Conservation (phyloP, 1,140 invertebrate species). For the Ruditapes philippinarum region DNA sequence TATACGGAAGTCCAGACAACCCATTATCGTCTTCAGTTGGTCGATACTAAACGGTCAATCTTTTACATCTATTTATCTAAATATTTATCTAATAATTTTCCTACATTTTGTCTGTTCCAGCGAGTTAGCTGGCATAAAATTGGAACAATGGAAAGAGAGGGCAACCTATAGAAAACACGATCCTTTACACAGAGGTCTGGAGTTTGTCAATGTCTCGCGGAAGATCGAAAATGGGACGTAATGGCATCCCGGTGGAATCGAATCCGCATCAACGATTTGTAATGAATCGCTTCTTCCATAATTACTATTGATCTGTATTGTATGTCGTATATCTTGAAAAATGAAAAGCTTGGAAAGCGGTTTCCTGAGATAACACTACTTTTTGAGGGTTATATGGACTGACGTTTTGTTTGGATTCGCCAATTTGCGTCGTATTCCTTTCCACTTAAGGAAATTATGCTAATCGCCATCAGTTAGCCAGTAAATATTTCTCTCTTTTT, state of each 20-base stretch:
- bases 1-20: not conserved
- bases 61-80: conserved; percentile 73
- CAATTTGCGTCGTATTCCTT: conserved; percentile 48
- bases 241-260: conserved; percentile 50
- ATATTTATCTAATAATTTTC: conserved; percentile 76
- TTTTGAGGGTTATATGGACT: not conserved
- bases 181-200: conserved; percentile 69
- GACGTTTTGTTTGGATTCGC: conserved; percentile 38
- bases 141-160: conserved; percentile 77
- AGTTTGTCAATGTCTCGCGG: conserved; percentile 68
- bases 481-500: too few species aligned
- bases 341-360: conserved; percentile 43
- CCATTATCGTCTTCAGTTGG: not conserved
- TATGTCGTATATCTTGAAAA: conserved; percentile 53
- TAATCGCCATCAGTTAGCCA: not conserved
- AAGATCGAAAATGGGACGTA: conserved; percentile 63
- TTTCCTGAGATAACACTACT: conserved; percentile 26
- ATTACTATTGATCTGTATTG: conserved; percentile 58
- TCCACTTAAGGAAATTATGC: conserved; percentile 19
- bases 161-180: conserved; percentile 74
- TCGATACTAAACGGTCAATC: conserved; percentile 67
- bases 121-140: conserved; percentile 74
- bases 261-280: conserved; percentile 65
- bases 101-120: conserved; percentile 72
- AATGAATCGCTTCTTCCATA: conserved; percentile 62